Evolutionary conservation across 1,140 invertebrate species (phyloP).

Genomic region (Bombus cullumanus): DNA sequence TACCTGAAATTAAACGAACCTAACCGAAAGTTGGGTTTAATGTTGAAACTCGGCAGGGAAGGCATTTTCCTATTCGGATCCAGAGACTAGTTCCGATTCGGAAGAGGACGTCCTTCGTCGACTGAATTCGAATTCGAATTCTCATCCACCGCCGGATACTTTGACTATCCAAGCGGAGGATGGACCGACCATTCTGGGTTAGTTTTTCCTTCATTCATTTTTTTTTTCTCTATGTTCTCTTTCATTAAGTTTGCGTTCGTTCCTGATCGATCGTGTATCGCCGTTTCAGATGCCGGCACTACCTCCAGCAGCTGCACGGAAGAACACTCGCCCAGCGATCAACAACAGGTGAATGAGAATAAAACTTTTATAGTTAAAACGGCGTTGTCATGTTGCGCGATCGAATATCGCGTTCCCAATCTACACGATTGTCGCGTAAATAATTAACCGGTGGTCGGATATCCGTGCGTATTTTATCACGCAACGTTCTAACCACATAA

Average conservation of each 20-base stretch:
- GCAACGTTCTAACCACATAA: background rate
- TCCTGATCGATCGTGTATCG: background rate
- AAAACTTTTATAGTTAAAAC: background rate
- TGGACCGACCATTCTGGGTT: conserved; percentile 73
- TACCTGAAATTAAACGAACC: background rate
- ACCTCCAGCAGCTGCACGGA: conserved; percentile 72
- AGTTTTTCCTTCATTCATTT: background rate
- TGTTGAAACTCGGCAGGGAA: conserved; percentile 70
- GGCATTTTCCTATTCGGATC: conserved; percentile 78
- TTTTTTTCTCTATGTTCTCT: background rate
- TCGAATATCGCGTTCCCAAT: background rate
- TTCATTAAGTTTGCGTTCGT: background rate
- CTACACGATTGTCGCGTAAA: background rate
- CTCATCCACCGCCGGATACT: conserved; percentile 78
- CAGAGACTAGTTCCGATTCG: conserved; percentile 88
- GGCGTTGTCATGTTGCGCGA: background rate
- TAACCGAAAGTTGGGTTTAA: background rate
- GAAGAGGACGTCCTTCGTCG: conserved; percentile 89
- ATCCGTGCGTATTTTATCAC: background rate
- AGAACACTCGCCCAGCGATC: conserved; percentile 73
- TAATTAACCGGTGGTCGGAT: background rate
- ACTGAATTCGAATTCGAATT: conserved; percentile 83
- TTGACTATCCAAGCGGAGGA: conserved; percentile 80
- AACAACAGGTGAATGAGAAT: conserved; percentile 74
- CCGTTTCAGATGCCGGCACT: conserved; percentile 68